Evolutionary conservation across 1,140 invertebrate species (phyloP).

Genomic region (Aphidius ervi): DNA sequence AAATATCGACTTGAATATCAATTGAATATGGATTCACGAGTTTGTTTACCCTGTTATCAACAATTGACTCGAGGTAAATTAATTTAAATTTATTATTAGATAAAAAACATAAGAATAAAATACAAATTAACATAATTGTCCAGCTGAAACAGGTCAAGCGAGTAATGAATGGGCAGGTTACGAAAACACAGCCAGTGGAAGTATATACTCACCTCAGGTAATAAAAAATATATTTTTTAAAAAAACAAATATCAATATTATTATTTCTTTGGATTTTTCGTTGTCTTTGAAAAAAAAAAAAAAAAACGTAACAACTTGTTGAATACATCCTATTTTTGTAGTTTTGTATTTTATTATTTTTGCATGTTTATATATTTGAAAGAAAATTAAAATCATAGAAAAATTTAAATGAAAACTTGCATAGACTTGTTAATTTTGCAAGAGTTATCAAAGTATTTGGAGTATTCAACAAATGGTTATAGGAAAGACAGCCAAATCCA

Average conservation of each 20-base stretch:
- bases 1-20: conserved; percentile 72
- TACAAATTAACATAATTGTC: conserved; percentile 25
- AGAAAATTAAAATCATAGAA: neutral
- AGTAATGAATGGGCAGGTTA: conserved; percentile 40
- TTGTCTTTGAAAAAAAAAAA: no score
- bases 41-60: conserved; percentile 61
- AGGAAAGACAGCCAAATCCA: conserved; percentile 67
- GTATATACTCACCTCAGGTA: conserved; percentile 48
- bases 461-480: conserved; percentile 55
- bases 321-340: conserved; percentile 44
- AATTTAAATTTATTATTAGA: neutral
- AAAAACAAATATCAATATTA: no score
- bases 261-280: no score
- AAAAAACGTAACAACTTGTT: conserved; percentile 47
- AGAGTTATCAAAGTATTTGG: conserved; percentile 41
- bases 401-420: conserved; percentile 1
- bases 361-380: conserved; percentile 25
- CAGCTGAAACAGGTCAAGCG: conserved; percentile 44
- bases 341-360: conserved; percentile 11
- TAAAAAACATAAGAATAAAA: neutral
- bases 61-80: conserved; percentile 53
- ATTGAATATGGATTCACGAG: conserved; percentile 57
- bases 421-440: neutral
- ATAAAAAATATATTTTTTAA: neutral
- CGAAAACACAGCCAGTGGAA: conserved; percentile 25